Evolutionary conservation across 2,888 invertebrate species (phyloP), one percentile per base, ranked within the genome.

Genomic region (Vandiemenella viatica): DNA sequence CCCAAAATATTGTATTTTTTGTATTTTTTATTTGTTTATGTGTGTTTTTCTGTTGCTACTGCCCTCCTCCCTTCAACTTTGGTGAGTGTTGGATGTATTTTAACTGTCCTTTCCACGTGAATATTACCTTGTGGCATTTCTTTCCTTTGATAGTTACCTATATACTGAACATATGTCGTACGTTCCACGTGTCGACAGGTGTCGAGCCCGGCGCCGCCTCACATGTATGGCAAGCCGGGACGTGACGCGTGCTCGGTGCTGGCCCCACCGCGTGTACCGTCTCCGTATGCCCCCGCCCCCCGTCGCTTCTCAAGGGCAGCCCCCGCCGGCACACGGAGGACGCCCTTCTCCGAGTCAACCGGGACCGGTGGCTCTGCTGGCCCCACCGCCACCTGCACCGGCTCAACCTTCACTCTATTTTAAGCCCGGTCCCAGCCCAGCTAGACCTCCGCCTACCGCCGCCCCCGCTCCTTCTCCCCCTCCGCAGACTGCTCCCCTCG

Each of bases 401-500:
- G 42, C 48, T 16, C 46, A 48, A 26, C 46, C 45, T 21, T 50
- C 51, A 37, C 44, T 48, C 45, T 55, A 51, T 45, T n/a, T n/a
- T n/a, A n/a, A n/a, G n/a, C n/a, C n/a, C n/a, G n/a, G n/a, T n/a
- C n/a, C n/a, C n/a, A 54, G 45, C 48, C 55, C 44, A 47, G 49
- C 49, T 47, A 52, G 15, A 37, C 58, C 66, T 49, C 60, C 64
- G 48, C 61, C 62, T 43, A 60, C 65, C 15, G 60, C 69, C 41
- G 63, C 70, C 48, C 68, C 73, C 54, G 10, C 45, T 43, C 18
- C 53, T 42, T 43, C 48, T 43, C 17, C 52, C 48, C 62, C 70
- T 45, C 77, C 80, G 61, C 85, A 86, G 66, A 82, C 82, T 50
- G 84, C 85, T 61, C 86, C 86, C 10, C 69, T 86, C 23, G 85